Base-by-base conservation (phyloP, 2,797 vertebrate genomes). In the Gila robusta region DNA sequence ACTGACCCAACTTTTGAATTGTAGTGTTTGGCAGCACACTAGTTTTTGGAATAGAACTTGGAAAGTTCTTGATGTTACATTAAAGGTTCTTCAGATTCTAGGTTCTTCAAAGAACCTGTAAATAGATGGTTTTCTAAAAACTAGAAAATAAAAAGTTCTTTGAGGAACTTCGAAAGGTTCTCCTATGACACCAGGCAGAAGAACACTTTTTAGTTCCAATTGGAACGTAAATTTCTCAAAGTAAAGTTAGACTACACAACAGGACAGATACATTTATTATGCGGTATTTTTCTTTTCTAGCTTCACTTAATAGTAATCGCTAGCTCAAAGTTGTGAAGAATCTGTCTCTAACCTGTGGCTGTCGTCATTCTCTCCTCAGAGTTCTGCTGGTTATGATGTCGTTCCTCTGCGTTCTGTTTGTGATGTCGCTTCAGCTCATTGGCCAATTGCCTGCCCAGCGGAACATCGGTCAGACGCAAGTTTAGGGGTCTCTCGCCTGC, bases 401-500 rank as follows among this genome's bases (percentile, higher is more conserved):
- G 96, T 88, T 96, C 97, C 89, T 86, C 79, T 23, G 81, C 2
- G 88, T 54, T 90, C 89, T 92, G 91, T 91, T 93, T 95, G 91
- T 98, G 97, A 85, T 97, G 96, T 82, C 97, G 96, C 89, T 96
- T 97, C 87, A 98, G 94, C 83, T 98, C 97, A 83, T 94, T 95
- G 91, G 97, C 97, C 77, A 98, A 94, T 91, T 97, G 96, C 84
- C 97, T 97, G 64, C 96, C 96, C 87, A 96, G 28, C 0, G 97
- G 96, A 88, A 97, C 95, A 69, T 98, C 97, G 28, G 97, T 93
- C 89, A 98, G 95, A 1, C 96, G 95, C 83, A 99, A 92, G 93
- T 98, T 98, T 91, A 98, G 93, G 0, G 98, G 97, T 71, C 97
- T 96, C 67, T 98, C 97, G 85, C 95, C 98, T 98, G 91, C 6